phyloP scores from a whole-genome alignment of 2,888 invertebrate species.

The Strigamia maritima region DNA sequence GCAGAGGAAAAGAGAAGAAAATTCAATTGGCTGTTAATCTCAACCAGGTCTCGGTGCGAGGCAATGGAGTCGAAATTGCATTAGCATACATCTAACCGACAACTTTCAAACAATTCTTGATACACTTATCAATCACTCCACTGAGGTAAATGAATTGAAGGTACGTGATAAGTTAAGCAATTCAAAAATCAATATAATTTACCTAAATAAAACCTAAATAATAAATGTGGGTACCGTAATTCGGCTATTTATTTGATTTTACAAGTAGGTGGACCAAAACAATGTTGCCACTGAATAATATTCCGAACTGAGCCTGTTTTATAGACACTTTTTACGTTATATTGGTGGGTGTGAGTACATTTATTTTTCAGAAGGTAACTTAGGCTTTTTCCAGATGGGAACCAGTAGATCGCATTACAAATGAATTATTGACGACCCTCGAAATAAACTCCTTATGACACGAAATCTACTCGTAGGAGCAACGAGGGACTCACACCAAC shows the following conservation, averaged over 20 bases:
- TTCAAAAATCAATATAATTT: background rate
- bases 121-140: background rate
- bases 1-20: background rate
- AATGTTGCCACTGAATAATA: background rate
- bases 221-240: background rate
- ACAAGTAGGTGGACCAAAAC: background rate
- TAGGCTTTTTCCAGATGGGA: background rate
- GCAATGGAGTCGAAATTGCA: background rate
- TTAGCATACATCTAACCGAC: constrained; percentile 4
- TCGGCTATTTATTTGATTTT: background rate
- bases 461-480: background rate
- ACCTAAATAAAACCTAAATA: background rate
- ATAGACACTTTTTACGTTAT: background rate
- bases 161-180: no score
- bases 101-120: background rate
- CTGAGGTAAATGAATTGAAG: background rate
- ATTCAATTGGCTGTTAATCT: background rate
- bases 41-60: background rate
- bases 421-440: constrained; percentile 4
- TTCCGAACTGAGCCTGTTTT: background rate
- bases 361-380: background rate
- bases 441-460: constrained; percentile 4
- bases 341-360: background rate
- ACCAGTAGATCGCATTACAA: constrained; percentile 4
- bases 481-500: background rate